phyloP scores from a whole-genome alignment of 1,140 invertebrate species.

The Lasioglossum baleicum region DNA sequence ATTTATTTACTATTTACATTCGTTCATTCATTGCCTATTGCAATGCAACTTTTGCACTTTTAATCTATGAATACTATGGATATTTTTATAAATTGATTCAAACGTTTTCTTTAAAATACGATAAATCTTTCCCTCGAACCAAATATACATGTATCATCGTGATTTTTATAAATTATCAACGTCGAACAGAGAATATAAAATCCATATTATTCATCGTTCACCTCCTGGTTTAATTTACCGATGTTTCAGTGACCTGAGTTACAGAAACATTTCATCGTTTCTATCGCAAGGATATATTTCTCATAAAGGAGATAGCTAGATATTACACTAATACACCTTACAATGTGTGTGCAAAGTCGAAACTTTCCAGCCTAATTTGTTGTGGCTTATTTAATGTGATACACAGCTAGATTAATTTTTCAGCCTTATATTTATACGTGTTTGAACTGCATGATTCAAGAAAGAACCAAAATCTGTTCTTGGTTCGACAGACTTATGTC shows the following conservation, averaged over 20 bases:
- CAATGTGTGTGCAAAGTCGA: slow-evolving; percentile 4
- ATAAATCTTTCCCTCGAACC: neutral
- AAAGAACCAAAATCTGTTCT: slow-evolving; percentile 30
- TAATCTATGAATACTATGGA: slow-evolving; percentile 41
- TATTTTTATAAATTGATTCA: neutral
- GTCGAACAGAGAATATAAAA: neutral
- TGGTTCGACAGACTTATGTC: neutral
- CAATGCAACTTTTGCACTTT: slow-evolving; percentile 24
- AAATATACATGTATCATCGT: neutral
- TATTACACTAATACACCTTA: slow-evolving; percentile 4
- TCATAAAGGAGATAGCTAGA: slow-evolving; percentile 12
- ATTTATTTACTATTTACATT: slow-evolving; percentile 38
- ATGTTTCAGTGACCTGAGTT: slow-evolving; percentile 1
- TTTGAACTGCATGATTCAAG: slow-evolving; percentile 37
- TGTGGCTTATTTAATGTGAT: slow-evolving; percentile 39
- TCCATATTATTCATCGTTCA: slow-evolving; percentile 41
- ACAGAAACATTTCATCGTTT: slow-evolving; percentile 2
- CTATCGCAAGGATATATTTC: slow-evolving; percentile 1
- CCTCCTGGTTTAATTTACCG: neutral
- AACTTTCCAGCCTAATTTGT: slow-evolving; percentile 21
- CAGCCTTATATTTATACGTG: slow-evolving; percentile 17
- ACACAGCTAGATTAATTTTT: slow-evolving; percentile 35
- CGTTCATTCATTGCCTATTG: slow-evolving; percentile 23
- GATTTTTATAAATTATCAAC: neutral
- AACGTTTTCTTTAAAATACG: neutral